phyloP scores from a whole-genome alignment of 2,888 invertebrate genomes.

The Cinara cedri region DNA sequence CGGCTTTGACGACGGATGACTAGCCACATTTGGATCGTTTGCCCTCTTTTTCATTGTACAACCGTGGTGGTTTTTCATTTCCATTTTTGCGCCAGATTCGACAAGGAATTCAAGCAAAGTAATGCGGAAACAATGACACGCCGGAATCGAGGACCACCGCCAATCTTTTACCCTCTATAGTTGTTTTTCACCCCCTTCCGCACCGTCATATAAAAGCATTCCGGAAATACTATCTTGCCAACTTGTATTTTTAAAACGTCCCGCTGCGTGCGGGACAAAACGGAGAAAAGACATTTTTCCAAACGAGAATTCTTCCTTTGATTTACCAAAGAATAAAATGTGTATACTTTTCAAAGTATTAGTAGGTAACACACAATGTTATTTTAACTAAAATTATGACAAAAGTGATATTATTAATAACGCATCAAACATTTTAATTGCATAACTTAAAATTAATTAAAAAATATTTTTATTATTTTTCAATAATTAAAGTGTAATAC shows the following conservation, averaged over 20 bases:
- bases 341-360: neutral
- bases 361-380: neutral
- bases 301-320: constrained; percentile 17
- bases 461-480: constrained; percentile 7
- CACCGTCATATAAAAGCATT: constrained; percentile 25
- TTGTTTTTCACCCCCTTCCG: neutral
- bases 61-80: constrained; percentile 54
- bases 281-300: constrained; percentile 42
- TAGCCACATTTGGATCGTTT: constrained; percentile 36
- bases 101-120: constrained; percentile 53
- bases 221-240: constrained; percentile 53
- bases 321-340: constrained; percentile 19
- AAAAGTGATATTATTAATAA: constrained; percentile 18
- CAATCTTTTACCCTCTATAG: constrained; percentile 24
- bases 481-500: neutral
- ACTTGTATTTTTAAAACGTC: constrained; percentile 39
- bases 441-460: constrained; percentile 21
- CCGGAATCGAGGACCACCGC: constrained; percentile 53
- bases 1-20: constrained; percentile 56
- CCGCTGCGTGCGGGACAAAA: constrained; percentile 1
- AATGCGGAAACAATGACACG: constrained; percentile 57
- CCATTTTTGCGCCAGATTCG: constrained; percentile 55
- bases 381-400: too few species aligned
- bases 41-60: constrained; percentile 39
- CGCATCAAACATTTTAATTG: constrained; percentile 21